Conservation (phyloP, 2,113 vertebrate genomes). For the Lepus timidus region DNA sequence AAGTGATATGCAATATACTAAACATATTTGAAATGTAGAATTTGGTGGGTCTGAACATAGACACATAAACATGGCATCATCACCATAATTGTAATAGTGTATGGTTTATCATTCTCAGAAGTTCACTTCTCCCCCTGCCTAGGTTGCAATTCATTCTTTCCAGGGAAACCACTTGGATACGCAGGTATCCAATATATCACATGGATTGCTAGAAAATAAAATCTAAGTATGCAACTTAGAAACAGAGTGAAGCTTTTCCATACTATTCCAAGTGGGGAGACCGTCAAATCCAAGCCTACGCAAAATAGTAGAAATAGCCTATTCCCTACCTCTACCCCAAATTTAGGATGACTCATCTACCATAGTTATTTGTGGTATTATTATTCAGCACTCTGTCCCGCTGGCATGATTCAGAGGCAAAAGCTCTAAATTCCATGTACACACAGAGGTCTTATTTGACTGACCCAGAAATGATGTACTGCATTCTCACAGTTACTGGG, state of each 20-base stretch:
- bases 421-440: background rate
- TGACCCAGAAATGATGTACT: slow-evolving; percentile 31
- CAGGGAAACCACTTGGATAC: background rate
- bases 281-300: background rate
- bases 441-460: background rate
- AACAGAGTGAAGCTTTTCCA: background rate
- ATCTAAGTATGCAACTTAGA: background rate
- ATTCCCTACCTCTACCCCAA: background rate
- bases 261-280: background rate
- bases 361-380: background rate
- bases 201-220: background rate
- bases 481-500: background rate
- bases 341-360: background rate
- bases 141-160: background rate
- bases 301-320: background rate
- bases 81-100: background rate
- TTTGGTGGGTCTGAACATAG: background rate
- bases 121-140: background rate
- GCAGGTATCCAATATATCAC: background rate
- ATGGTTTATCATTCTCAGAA: background rate
- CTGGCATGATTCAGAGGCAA: slow-evolving; percentile 5
- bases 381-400: background rate
- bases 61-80: background rate
- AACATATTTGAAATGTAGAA: background rate
- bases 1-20: background rate